A percentile compares a stretch with the other conserved stretches of the same genome.
Evolutionary conservation across 2,888 invertebrate species (phyloP).

Genomic region (Hetaerina titia): DNA sequence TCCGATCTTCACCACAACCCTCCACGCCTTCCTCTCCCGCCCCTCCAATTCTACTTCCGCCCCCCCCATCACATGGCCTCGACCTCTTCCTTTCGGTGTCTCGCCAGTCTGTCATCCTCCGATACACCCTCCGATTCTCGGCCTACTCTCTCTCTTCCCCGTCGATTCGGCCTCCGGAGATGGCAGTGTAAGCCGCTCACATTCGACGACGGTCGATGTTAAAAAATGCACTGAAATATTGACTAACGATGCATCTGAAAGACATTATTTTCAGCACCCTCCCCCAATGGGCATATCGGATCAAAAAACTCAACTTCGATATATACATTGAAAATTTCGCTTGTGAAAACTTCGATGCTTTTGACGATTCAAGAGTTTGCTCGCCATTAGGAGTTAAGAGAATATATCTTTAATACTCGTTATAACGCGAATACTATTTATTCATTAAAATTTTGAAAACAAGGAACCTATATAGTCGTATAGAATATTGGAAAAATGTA

Average conservation of each 20-base stretch:
- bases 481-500: no score
- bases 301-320: no score
- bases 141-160: neutral
- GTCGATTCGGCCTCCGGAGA: neutral
- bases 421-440: no score
- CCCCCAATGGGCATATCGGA: neutral
- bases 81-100: no score
- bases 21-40: neutral
- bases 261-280: neutral
- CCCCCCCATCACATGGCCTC: neutral
- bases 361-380: no score
- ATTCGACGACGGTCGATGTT: neutral
- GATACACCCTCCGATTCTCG: neutral
- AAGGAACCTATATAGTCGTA: no score
- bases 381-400: no score
- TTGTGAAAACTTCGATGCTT: no score
- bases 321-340: no score
- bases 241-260: neutral
- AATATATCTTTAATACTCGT: no score
- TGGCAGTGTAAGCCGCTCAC: neutral
- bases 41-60: neutral
- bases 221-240: no score
- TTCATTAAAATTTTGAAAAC: no score
- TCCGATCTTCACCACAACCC: neutral
- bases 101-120: neutral